Base-by-base conservation (phyloP, 1,140 invertebrate species). In the Monochamus saltuarius region DNA sequence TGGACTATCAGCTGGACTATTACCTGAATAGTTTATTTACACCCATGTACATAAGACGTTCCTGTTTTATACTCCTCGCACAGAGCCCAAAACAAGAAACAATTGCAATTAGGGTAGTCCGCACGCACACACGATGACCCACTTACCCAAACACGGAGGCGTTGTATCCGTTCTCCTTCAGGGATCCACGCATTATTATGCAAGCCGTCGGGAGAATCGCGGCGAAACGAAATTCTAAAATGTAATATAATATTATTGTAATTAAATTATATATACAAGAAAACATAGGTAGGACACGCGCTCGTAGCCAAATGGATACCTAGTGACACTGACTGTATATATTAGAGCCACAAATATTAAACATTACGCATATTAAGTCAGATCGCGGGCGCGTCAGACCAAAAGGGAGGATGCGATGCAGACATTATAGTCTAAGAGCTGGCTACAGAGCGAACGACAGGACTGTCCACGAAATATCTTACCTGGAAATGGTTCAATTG, bases 181-280 rank as follows among this genome's bases (percentile, higher is more conserved):
- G 65, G 65, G 65, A 66, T 64, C 61, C 65, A 64, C 65, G 61
- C 58, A 56, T 66, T 50, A 50, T 16, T 55, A 55, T 56, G 53
- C 53, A 55, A 67, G 54, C 61, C 57, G 65, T 64, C 58, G 54
- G 39, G 56, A 54, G 43, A 50, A 65, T 61, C 64, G 64, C 68
- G 68, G 67, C 64, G 71, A 72, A 74, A 75, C 74, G 74, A 75
- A 75, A 75, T 75, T 75, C 74, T 75, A 73, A 75, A 75, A 66
- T 75, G 72, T 74, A 74, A 72, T 66, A 73, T 72, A 72, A 67
- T 66, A 68, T 66, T 57, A 56, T 62, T 62, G 61, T 67, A 67
- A 67, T 67, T 69, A 65, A 68, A 65, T 66, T 62, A 62, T 69
- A 66, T 69, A 69, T 68, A 68, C 59, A 71, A 47, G 59, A 66